Percentiles rank a stretch among this genome's conserved stretches.
Conservation (phyloP, 2,113 vertebrate species). For the Jaculus jaculus region DNA sequence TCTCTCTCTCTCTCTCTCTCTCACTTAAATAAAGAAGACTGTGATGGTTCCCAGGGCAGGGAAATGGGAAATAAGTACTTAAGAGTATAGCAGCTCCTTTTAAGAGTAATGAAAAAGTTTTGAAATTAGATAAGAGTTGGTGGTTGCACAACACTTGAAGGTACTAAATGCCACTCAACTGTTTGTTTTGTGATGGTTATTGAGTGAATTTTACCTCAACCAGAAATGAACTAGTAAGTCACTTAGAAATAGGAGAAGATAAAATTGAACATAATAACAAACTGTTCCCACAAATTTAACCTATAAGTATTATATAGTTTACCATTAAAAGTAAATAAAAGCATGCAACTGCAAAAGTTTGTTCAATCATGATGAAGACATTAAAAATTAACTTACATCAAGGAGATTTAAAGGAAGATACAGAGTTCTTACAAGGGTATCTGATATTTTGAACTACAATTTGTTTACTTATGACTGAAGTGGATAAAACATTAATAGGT, state of each 20-base stretch:
- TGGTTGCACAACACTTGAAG: background rate
- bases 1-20: too few species aligned
- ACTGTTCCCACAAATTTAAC: background rate
- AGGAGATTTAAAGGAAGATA: background rate
- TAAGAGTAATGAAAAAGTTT: background rate
- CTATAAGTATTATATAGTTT: background rate
- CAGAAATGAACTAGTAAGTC: background rate
- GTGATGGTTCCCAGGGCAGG: background rate
- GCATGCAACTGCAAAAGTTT: background rate
- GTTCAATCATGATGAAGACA: background rate
- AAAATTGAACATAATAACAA: background rate
- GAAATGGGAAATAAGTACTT: background rate
- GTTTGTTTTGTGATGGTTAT: background rate
- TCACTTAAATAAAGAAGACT: background rate
- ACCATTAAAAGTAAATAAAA: background rate
- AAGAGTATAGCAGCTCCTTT: background rate
- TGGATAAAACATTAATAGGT: background rate
- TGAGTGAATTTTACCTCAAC: background rate
- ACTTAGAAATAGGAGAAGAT: background rate
- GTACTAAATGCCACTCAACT: background rate
- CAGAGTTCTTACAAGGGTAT: background rate
- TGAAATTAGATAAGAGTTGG: background rate
- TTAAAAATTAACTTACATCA: background rate
- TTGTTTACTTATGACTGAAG: conserved; percentile 7
- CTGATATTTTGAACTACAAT: background rate